Base-by-base conservation (phyloP, 2,797 vertebrate species). In the Ara ararauna region DNA sequence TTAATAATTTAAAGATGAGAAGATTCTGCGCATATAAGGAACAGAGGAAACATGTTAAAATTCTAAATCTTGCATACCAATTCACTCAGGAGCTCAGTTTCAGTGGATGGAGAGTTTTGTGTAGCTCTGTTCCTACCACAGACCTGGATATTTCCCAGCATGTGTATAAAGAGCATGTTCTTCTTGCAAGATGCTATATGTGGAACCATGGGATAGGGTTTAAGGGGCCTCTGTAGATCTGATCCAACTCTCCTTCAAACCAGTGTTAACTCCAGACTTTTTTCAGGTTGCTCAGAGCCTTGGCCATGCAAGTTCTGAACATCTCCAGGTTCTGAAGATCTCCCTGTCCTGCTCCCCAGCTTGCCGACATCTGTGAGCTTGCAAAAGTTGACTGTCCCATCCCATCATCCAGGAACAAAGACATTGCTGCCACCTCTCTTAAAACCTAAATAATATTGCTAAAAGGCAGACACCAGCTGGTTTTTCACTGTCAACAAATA, bases 1-100 rank as follows among this genome's bases (percentile, higher is more conserved):
- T 84, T 77, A 12, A 45, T 82, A 58, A 89, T 89, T 89, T 89
- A 83, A 94, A 90, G 58, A 89, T 40, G 36, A 90, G 81, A 82
- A 73, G 78, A 85, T 74, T 65, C 56, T 92, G 34, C 42, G 47
- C 36, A 50, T 50, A 60, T 10, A 75, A 80, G 32, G 11, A 85
- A 47, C 15, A 85, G 60, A 68, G 19, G 34, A 81, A 86, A 48
- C 11, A 16, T 15, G 4, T 47, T 90, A 56, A 74, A 77, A 90
- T 65, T 8, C 38, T 83, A n/a, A 56, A 70, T 53, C 62, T 78
- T 64, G 61, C 5, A 30, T 22, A 68, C 8, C 30, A 60, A 11
- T 36, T 83, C 36, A 89, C 36, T 44, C 1, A 77, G 40, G 11
- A 68, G 8, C 27, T 50, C 5, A 38, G 16, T 65, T 83, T 38